These are phyloP conservation scores for Leuciscus waleckii DNA, from an alignment of 2,797 vertebrate species.

Conservation along the genomic window DNA sequence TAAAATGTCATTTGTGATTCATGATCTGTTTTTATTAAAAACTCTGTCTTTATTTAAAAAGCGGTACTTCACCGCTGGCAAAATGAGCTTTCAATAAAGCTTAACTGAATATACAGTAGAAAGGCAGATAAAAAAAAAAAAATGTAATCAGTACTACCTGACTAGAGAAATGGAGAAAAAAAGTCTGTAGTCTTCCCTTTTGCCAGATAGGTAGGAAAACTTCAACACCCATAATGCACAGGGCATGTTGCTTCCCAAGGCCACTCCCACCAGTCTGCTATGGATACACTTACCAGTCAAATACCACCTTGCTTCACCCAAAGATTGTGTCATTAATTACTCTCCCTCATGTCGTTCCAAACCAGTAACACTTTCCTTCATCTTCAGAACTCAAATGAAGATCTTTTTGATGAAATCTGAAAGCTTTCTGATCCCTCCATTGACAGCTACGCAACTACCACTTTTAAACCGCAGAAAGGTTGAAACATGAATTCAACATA, in stretches of 20 bases:
- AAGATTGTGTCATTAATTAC: no score
- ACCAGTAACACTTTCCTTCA: no score
- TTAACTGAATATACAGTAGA: no score
- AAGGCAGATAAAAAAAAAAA: no score
- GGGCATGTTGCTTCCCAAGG: background rate
- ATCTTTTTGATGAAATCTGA: no score
- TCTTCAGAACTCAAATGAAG: no score
- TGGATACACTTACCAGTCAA: background rate
- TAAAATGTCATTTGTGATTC: background rate
- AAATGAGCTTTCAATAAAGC: background rate
- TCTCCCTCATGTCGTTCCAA: no score
- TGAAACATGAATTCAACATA: no score
- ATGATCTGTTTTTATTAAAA: no score
- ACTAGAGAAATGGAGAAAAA: background rate
- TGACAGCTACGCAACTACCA: no score
- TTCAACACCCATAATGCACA: background rate
- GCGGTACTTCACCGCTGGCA: background rate
- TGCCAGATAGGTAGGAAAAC: background rate
- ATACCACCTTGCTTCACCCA: background rate
- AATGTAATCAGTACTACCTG: background rate
- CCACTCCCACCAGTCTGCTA: background rate
- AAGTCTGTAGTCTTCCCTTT: background rate
- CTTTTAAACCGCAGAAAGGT: no score
- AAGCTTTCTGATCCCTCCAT: no score
- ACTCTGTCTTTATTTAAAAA: background rate